Evolutionary conservation across 2,113 vertebrate species (phyloP).

Genomic region (Todiramphus saurophagus): DNA sequence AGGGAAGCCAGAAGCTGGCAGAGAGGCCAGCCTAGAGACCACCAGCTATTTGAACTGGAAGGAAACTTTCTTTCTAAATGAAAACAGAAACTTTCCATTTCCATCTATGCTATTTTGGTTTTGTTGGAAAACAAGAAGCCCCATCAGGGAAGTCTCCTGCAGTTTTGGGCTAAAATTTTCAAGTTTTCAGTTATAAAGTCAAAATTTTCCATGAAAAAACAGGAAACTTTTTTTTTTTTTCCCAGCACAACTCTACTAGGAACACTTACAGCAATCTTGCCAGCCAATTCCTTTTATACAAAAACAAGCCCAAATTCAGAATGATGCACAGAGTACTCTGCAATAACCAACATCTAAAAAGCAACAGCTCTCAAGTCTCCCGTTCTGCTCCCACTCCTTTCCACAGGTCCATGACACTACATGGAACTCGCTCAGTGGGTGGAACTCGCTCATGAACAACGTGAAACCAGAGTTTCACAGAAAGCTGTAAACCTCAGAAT

Average conservation of each 20-base stretch:
- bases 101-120: neutral
- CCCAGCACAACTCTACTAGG: neutral
- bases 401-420: neutral
- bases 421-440: neutral
- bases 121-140: conserved; percentile 6
- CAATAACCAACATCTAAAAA: neutral
- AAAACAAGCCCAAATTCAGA: conserved; percentile 25
- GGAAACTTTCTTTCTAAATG: neutral
- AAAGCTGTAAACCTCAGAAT: neutral
- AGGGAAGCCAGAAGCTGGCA: neutral
- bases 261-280: neutral
- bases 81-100: conserved; percentile 18
- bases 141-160: neutral
- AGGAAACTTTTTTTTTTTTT: neutral
- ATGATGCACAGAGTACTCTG: neutral
- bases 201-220: conserved; percentile 9
- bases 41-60: neutral
- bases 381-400: neutral
- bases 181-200: conserved; percentile 33
- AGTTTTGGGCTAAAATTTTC: conserved; percentile 16
- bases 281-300: conserved; percentile 1
- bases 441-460: neutral
- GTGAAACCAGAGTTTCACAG: neutral
- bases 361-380: neutral
- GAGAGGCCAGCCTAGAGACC: neutral